Evolutionary conservation across 2,797 vertebrate species (phyloP), one percentile per base, ranked within the genome.

Genomic region (Denticeps clupeoides): DNA sequence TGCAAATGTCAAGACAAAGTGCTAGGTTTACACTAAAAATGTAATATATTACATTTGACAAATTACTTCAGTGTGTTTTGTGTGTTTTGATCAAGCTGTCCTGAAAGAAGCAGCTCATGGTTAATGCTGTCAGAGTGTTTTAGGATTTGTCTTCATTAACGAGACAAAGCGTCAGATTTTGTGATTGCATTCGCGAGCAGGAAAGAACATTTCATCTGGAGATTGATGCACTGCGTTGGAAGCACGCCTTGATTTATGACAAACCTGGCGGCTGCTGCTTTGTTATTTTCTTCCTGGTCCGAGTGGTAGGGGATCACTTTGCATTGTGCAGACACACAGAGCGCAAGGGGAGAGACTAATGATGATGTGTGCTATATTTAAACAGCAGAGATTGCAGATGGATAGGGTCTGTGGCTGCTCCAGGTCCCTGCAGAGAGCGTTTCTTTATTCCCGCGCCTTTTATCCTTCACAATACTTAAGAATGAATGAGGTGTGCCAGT

Each of bases 321-420:
- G 33, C 31, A 3, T 16, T 13, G 31, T 15, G 12, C 31, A 2
- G 31, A 33, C 13, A 33, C 7, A 45, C 3, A 5, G 10, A 45
- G 42, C 29, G 3, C 10, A 25, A 23, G 18, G 25, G 41, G 27
- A 23, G 33, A 49, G 41, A 53, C 25, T 43, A 51, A 53, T 52
- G 40, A 51, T 48, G 49, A 52, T 26, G 47, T 28, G 47, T 15
- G 16, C 53, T 53, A 65, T 69, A 65, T 68, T 65, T 61, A 56
- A 66, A 55, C 38, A 9, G 59, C 48, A 53, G 59, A 66, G 59
- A 65, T 63, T 68, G 56, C 49, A 59, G 56, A 60, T 59, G 43
- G 51, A 52, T 53, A 15, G 60, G 42, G 42, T 44, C 5, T 51
- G 37, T 37, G 24, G 41, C 41, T 41, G 33, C 22, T 41, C 24